Conservation (phyloP, 2,113 vertebrate genomes). For the Corydoras maculifer region DNA sequence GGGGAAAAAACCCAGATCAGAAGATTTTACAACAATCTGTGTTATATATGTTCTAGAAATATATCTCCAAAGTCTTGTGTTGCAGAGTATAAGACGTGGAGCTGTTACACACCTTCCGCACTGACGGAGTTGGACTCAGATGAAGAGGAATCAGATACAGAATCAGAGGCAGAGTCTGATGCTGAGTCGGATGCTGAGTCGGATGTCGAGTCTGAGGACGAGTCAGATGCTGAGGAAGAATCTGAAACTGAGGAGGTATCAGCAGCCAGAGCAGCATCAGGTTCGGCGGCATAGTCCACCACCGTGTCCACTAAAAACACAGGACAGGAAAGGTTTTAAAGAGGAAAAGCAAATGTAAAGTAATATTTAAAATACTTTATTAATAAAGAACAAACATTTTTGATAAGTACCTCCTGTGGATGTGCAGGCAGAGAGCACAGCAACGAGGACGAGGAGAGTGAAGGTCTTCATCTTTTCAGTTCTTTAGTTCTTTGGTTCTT, state of each 20-base stretch:
- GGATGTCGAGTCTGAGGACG: neutral
- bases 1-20: neutral
- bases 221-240: too few species aligned
- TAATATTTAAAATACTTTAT: neutral
- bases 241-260: conserved; percentile 28
- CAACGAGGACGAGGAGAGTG: conserved; percentile 55
- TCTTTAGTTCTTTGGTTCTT: too few species aligned
- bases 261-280: neutral
- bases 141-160: conserved; percentile 16
- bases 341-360: neutral
- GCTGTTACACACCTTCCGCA: conserved; percentile 49
- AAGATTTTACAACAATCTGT: too few species aligned
- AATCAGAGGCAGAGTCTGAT: conserved; percentile 8
- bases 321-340: neutral
- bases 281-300: conserved; percentile 34
- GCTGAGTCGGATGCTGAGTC: conserved; percentile 26
- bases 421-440: conserved; percentile 61
- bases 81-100: too few species aligned
- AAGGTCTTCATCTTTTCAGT: conserved; percentile 64
- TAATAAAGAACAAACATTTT: neutral
- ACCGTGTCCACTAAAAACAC: neutral
- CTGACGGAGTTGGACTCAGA: conserved; percentile 56
- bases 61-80: too few species aligned
- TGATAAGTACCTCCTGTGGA: conserved; percentile 60
- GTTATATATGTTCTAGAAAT: too few species aligned